A percentile compares a stretch with the other conserved stretches of the same genome.
phyloP scores from a whole-genome alignment of 2,888 invertebrate species.

The Abrostola triplasia region DNA sequence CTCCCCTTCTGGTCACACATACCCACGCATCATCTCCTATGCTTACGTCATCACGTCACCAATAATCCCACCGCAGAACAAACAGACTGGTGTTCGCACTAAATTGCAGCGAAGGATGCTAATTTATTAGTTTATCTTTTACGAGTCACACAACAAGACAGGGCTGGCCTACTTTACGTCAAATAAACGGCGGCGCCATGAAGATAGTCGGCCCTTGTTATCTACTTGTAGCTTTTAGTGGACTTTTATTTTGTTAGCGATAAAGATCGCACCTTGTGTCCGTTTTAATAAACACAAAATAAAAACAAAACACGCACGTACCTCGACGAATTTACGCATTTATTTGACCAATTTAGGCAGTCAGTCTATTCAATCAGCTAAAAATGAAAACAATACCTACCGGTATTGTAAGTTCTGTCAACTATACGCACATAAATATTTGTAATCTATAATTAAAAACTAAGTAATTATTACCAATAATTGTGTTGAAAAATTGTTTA shows the following conservation, averaged over 20 bases:
- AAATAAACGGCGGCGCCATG: neutral
- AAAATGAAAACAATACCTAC: no score
- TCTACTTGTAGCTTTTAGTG: conserved; percentile 1
- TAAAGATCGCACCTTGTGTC: neutral
- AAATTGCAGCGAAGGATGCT: neutral
- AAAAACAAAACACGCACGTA: neutral
- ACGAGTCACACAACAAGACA: conserved; percentile 1
- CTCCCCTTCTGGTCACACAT: no score
- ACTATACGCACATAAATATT: no score
- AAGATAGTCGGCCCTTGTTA: conserved; percentile 5
- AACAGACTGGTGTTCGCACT: neutral
- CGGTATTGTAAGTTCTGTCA: no score
- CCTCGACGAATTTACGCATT: neutral
- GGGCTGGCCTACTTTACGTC: neutral
- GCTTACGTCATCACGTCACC: no score
- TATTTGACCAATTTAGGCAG: neutral
- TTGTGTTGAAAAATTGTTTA: no score
- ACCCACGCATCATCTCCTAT: no score
- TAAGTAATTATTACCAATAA: no score
- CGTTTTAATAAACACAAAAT: neutral
- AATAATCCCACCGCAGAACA: no score
- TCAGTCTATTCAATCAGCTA: no score
- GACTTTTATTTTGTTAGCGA: conserved; percentile 1
- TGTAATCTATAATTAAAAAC: no score
- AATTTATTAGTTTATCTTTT: conserved; percentile 5